Conservation (phyloP, 92 coral and sea anemone genomes). For the Parazoanthus darwini region DNA sequence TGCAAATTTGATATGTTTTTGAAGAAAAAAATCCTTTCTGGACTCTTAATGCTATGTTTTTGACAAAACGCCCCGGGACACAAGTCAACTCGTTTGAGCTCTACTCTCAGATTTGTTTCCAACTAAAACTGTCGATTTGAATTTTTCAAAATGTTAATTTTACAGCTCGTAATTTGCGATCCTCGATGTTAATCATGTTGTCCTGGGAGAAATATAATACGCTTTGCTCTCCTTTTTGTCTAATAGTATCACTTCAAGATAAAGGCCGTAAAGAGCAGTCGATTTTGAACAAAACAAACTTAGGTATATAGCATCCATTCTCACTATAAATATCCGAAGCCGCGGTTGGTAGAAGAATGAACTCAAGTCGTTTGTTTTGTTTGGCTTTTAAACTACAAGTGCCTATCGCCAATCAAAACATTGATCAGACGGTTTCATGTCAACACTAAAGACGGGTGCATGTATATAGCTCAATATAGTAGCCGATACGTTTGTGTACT, state of each 20-base stretch:
- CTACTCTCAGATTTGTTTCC: background rate
- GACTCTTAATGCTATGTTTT: conserved; percentile 1
- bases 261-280: conserved; percentile 2
- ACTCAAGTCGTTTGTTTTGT: conserved; percentile 22
- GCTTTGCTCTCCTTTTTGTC: background rate
- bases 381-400: conserved; percentile 27
- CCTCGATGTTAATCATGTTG: background rate
- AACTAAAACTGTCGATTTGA: conserved; percentile 15
- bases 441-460: background rate
- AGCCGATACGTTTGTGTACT: background rate
- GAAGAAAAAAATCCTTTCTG: background rate
- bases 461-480: background rate
- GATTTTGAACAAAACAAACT: background rate
- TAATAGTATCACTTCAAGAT: background rate
- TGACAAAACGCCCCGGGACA: conserved; percentile 13
- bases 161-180: background rate
- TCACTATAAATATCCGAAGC: background rate
- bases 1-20: conserved; percentile 17
- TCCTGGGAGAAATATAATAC: background rate
- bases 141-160: conserved; percentile 5
- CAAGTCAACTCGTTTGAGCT: background rate
- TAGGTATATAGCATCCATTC: background rate
- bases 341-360: background rate
- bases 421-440: background rate
- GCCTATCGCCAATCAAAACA: conserved; percentile 21